Conservation (phyloP, 1,140 invertebrate species). For the Ceratina japonica region DNA sequence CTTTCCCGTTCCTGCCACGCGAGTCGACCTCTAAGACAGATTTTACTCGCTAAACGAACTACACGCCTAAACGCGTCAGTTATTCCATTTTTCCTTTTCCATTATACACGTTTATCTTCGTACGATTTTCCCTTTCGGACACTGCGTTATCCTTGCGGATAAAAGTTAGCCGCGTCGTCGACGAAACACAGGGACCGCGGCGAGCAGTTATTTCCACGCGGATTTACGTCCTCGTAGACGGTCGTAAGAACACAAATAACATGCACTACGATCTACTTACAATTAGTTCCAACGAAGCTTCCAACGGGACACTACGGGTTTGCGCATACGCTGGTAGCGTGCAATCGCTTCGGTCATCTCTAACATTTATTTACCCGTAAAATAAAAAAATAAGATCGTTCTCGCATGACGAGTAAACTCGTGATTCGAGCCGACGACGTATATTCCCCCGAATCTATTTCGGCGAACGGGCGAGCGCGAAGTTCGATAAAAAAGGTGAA, state of each 20-base stretch:
- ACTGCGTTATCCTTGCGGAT: too few relatives aligned
- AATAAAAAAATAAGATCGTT: too few relatives aligned
- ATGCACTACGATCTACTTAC: conserved; percentile 31
- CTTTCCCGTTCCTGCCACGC: neutral
- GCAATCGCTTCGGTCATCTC: neutral
- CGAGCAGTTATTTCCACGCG: neutral
- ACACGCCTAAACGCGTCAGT: too few relatives aligned
- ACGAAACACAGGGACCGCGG: too few relatives aligned
- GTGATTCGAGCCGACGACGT: too few relatives aligned
- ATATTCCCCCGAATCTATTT: too few relatives aligned
- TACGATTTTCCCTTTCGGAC: too few relatives aligned
- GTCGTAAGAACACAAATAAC: conserved; percentile 2
- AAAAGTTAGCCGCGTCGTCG: too few relatives aligned
- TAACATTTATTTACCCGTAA: too few relatives aligned
- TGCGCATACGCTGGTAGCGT: neutral
- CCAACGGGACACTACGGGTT: conserved; percentile 28
- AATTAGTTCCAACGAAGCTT: conserved; percentile 34
- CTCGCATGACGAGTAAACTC: too few relatives aligned
- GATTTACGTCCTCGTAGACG: neutral
- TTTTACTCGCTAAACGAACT: neutral
- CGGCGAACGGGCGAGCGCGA: neutral
- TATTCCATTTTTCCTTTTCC: too few relatives aligned
- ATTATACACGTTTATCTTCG: too few relatives aligned
- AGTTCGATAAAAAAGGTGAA: neutral
- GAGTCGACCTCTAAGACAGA: conserved; percentile 9